phyloP scores from a whole-genome alignment of 2,888 invertebrate genomes.

The Orthonychiurus folsomi region DNA sequence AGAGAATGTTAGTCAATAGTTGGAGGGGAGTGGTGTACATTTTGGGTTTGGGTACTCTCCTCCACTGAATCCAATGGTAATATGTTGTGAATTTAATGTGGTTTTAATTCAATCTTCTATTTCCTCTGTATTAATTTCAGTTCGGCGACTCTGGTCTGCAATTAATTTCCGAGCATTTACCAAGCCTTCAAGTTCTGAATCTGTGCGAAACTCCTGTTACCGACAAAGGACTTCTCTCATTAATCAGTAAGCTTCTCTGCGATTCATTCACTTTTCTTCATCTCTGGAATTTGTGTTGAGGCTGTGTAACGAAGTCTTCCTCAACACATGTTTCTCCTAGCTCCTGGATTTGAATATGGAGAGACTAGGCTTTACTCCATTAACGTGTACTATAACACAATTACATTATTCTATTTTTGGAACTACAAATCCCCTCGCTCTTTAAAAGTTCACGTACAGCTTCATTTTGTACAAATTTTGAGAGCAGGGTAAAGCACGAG shows the following conservation, averaged over 20 bases:
- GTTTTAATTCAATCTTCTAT: neutral
- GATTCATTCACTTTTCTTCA: too few relatives aligned
- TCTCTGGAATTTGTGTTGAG: too few relatives aligned
- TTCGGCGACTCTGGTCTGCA: conserved; percentile 70
- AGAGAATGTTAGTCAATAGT: neutral
- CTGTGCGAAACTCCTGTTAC: conserved; percentile 74
- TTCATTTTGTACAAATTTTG: too few relatives aligned
- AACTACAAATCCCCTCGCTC: too few relatives aligned
- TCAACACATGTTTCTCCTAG: too few relatives aligned
- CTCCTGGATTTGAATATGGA: too few relatives aligned
- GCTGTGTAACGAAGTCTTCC: too few relatives aligned
- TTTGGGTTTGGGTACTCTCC: neutral
- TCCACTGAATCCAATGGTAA: neutral
- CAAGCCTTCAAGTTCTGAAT: conserved; percentile 67
- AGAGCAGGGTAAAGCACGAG: too few relatives aligned
- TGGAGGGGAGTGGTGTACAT: neutral
- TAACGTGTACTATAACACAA: too few relatives aligned
- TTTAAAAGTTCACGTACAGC: too few relatives aligned
- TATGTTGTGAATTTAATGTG: conserved; percentile 2
- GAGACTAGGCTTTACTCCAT: too few relatives aligned
- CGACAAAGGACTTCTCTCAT: conserved; percentile 64
- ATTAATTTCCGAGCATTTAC: conserved; percentile 67
- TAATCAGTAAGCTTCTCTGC: conserved; percentile 58
- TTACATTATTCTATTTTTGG: too few relatives aligned
- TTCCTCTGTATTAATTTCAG: conserved; percentile 44